Conservation (phyloP, 2,797 vertebrate species). For the Anas flavirostris region DNA sequence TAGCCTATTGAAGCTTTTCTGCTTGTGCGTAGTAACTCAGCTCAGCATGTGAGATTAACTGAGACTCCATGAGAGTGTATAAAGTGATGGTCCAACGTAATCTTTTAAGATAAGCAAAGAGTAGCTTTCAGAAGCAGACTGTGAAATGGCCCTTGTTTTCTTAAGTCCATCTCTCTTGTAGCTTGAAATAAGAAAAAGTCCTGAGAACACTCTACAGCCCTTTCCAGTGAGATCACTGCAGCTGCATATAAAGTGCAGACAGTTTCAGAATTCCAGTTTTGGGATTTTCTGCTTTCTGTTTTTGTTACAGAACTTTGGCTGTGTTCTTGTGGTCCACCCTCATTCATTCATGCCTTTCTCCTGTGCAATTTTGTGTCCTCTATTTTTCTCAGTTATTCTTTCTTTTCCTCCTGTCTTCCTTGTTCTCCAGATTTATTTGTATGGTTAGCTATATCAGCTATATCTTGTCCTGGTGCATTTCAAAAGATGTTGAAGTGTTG, state of each 20-base stretch:
- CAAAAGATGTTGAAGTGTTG: conserved; percentile 18
- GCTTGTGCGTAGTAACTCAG: neutral
- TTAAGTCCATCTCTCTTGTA: neutral
- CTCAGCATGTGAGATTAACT: neutral
- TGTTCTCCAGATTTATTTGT: conserved; percentile 32
- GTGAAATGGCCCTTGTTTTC: neutral
- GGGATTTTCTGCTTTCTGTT: neutral
- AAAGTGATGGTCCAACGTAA: neutral
- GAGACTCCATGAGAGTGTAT: neutral
- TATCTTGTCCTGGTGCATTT: conserved; percentile 15
- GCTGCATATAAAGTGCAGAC: neutral
- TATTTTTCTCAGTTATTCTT: conserved; percentile 23
- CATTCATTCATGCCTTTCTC: neutral
- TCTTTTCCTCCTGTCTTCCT: neutral
- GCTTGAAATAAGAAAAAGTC: neutral
- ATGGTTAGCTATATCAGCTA: neutral
- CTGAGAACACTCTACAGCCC: neutral
- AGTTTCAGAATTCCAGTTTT: neutral
- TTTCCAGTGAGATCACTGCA: neutral
- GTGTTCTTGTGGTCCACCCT: neutral
- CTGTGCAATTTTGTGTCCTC: neutral
- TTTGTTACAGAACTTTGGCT: neutral
- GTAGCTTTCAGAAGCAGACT: neutral
- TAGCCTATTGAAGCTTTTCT: neutral
- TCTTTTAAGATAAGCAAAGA: neutral